Evolutionary conservation across 2,888 invertebrate species (phyloP).

Genomic region (Ecliptopera silaceata): DNA sequence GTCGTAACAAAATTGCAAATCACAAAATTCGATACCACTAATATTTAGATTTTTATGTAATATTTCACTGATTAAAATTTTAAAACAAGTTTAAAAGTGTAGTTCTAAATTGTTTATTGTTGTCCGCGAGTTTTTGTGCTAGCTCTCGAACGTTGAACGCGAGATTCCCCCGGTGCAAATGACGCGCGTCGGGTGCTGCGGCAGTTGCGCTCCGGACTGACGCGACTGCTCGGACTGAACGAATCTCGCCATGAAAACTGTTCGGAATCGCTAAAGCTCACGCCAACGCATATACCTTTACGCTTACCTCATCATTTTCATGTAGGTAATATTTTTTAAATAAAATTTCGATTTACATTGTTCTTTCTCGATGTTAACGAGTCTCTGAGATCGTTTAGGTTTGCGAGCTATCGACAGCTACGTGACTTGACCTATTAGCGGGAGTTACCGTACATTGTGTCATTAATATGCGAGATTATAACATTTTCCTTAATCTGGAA

Average conservation of each 20-base stretch:
- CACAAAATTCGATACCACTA: constrained; percentile 49
- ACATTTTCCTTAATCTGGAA: constrained; percentile 58
- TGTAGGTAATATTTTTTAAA: neutral
- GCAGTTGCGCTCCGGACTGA: constrained; percentile 54
- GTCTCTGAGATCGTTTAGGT: neutral
- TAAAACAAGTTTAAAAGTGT: neutral
- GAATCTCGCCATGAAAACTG: constrained; percentile 40
- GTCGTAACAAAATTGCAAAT: constrained; percentile 23
- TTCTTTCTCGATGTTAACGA: neutral
- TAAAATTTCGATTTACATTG: neutral
- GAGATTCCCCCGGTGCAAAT: constrained; percentile 48
- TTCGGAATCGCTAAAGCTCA: constrained; percentile 35
- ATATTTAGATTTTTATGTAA: constrained; percentile 27
- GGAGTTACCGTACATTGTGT: constrained; percentile 12
- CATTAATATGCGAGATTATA: constrained; percentile 43
- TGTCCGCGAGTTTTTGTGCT: constrained; percentile 40
- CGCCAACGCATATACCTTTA: constrained; percentile 38
- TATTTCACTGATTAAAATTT: constrained; percentile 1
- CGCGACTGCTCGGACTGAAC: constrained; percentile 41
- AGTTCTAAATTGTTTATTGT: neutral
- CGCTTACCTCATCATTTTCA: constrained; percentile 31
- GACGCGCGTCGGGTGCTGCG: constrained; percentile 49
- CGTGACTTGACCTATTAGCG: constrained; percentile 31
- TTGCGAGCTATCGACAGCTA: neutral
- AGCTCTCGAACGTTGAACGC: constrained; percentile 42